Conservation (phyloP, 2,888 invertebrate genomes). For the Oscheius sp. region DNA sequence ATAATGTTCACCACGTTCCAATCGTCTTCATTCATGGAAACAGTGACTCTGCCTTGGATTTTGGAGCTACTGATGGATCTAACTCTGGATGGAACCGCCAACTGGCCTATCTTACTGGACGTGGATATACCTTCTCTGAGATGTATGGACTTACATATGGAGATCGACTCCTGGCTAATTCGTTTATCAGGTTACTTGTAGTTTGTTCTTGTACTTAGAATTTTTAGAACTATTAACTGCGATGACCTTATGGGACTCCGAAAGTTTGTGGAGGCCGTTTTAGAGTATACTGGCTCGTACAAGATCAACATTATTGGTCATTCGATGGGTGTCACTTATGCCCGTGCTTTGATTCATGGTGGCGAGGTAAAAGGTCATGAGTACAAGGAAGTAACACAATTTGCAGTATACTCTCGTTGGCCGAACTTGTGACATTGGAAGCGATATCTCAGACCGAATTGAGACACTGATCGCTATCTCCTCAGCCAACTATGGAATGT, state of each 20-base stretch:
- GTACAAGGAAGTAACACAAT: too few relatives aligned
- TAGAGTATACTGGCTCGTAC: conserved; percentile 47
- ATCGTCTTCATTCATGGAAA: conserved; percentile 67
- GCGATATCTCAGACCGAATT: conserved; percentile 36
- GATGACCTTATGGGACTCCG: conserved; percentile 36
- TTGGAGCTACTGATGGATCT: conserved; percentile 35
- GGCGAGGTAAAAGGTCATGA: conserved; percentile 38
- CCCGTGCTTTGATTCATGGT: conserved; percentile 49
- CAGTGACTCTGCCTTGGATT: conserved; percentile 62
- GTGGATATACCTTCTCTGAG: conserved; percentile 54
- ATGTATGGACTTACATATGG: conserved; percentile 67
- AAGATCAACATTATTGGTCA: conserved; percentile 54
- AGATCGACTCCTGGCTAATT: conserved; percentile 47
- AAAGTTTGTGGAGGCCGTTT: conserved; percentile 47
- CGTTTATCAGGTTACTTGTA: conserved; percentile 37
- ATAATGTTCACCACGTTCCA: conserved; percentile 37
- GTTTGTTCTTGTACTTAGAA: background rate
- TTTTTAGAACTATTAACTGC: conserved; percentile 40
- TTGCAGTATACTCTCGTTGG: conserved; percentile 11
- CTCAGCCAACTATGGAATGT: conserved; percentile 60
- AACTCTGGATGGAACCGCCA: conserved; percentile 58
- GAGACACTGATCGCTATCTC: conserved; percentile 50
- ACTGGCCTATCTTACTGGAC: conserved; percentile 37
- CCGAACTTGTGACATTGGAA: conserved; percentile 44
- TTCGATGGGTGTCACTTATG: conserved; percentile 61